Evolutionary conservation across 2,113 vertebrate genomes (phyloP).

Genomic region (Istiophorus platypterus): DNA sequence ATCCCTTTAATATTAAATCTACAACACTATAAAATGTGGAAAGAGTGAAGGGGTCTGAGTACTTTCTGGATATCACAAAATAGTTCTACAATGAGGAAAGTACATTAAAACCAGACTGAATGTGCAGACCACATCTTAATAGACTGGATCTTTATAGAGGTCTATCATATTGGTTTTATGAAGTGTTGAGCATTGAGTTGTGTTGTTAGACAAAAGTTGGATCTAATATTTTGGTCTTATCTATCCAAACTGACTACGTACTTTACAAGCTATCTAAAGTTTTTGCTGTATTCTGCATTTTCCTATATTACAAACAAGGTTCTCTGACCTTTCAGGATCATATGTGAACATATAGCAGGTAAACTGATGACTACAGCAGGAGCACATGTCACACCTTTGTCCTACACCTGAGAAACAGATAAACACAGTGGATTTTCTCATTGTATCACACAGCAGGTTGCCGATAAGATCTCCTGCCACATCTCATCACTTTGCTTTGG

Average conservation of each 20-base stretch:
- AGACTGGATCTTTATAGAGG: not conserved
- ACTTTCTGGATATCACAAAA: not conserved
- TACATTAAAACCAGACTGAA: not conserved
- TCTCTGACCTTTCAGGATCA: not conserved
- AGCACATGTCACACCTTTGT: not conserved
- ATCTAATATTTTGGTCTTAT: not conserved
- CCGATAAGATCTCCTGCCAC: not conserved
- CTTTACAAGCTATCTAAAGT: not conserved
- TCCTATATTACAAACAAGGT: not conserved
- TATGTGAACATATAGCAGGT: not conserved
- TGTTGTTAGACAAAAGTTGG: not conserved
- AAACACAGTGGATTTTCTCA: constrained; percentile 27
- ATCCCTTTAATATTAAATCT: too few species aligned
- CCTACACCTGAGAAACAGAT: constrained; percentile 6
- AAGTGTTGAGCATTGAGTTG: not conserved
- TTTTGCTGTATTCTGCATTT: not conserved
- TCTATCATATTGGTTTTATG: not conserved
- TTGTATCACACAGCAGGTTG: constrained; percentile 29
- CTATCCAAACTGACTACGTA: not conserved
- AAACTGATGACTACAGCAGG: not conserved
- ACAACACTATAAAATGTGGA: too few species aligned
- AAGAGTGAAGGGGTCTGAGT: too few species aligned
- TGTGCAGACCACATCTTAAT: not conserved
- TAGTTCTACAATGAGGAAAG: not conserved
- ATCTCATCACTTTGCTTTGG: not conserved